Base-by-base conservation (phyloP, 2,797 vertebrate species). In the Arrhamphus sclerolepis region DNA sequence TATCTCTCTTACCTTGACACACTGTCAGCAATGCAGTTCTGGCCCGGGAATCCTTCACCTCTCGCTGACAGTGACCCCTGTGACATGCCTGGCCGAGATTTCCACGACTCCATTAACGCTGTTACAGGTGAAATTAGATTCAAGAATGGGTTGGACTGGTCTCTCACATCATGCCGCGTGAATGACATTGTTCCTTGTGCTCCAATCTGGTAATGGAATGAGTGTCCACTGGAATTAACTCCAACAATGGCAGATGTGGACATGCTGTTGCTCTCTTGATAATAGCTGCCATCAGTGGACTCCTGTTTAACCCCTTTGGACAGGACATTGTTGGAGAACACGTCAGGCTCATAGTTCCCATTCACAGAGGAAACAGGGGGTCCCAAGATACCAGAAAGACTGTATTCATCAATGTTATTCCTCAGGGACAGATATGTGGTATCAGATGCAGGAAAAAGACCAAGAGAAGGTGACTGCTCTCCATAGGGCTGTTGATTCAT, bases 161-260 rank as follows among this genome's bases (percentile, higher is more conserved):
- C 97, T 90, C 96, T 94, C 85, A 94, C 90, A 78, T 96, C 92
- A 1, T 97, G 95, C 80, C 95, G 94, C 0, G 95, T 95, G 88
- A 99, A 93, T 86, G 97, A 96, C 93, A 99, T 98, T 49, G 95
- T 96, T 91, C 97, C 97, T 92, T 98, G 96, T 67, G 97, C 95
- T 92, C 97, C 97, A 87, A 98, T 98, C 94, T 97, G 94, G 94
- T 99, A 99, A 93, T 99, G 97, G 94, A 98, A 99, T 61, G 98
- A 98, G 87, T 98, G 98, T 94, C 96, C 97, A 72, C 95, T 92
- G 75, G 98, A 98, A 95, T 98, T 98, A 91, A 99, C 96, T 67
- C 98, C 98, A 80, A 98, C 96, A 74, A 99, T 98, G 89, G 97
- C 96, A 56, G 98, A 98, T 6, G 95, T 90, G 62, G 96, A 94